phyloP scores from a whole-genome alignment of 2,113 vertebrate genomes.

The Ptyas mucosa region DNA sequence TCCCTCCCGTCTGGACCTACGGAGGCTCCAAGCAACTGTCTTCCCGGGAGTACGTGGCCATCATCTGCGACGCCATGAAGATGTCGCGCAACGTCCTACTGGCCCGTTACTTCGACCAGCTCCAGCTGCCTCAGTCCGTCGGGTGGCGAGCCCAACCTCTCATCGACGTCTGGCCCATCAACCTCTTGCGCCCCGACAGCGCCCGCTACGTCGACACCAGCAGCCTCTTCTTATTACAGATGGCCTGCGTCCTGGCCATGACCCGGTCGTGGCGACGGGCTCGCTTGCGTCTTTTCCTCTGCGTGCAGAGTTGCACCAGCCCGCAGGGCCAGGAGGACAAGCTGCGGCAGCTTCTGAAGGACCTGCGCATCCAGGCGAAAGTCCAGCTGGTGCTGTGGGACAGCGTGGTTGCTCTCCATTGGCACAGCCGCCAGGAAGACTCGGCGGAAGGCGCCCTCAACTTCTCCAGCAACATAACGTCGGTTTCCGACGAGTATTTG shows the following conservation, averaged over 20 bases:
- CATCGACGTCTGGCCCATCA: conserved; percentile 88
- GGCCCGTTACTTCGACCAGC: conserved; percentile 78
- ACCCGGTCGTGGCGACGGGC: conserved; percentile 80
- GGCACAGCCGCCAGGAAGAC: conserved; percentile 70
- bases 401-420: conserved; percentile 80
- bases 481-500: conserved; percentile 81
- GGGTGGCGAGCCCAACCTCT: conserved; percentile 54
- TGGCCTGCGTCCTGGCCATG: conserved; percentile 89
- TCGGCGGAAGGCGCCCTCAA: conserved; percentile 65
- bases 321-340: conserved; percentile 79
- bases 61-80: conserved; percentile 85
- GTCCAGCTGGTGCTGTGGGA: conserved; percentile 84
- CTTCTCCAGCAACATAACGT: conserved; percentile 76
- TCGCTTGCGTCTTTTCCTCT: conserved; percentile 83
- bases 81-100: conserved; percentile 87
- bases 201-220: conserved; percentile 85
- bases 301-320: conserved; percentile 80
- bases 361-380: conserved; percentile 83
- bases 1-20: conserved; percentile 60
- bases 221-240: conserved; percentile 89
- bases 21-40: conserved; percentile 64
- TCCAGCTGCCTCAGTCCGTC: conserved; percentile 69
- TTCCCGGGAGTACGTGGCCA: conserved; percentile 78
- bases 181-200: conserved; percentile 85
- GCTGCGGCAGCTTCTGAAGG: conserved; percentile 81